Evolutionary conservation across 2,113 vertebrate species (phyloP).

Genomic region (Labeo catla): DNA sequence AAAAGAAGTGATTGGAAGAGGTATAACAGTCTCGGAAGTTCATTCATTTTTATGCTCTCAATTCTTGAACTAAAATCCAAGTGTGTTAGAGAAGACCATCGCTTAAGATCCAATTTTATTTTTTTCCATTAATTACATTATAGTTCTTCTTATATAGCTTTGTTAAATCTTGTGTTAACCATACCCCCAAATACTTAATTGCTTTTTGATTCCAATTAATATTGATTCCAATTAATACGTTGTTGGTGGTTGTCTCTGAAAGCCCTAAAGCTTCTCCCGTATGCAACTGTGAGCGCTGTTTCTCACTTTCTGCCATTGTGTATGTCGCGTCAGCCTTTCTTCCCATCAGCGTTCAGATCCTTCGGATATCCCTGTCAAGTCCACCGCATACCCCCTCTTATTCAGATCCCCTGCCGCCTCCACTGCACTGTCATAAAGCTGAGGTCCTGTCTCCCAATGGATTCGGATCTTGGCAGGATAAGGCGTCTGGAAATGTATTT

Average conservation of each 20-base stretch:
- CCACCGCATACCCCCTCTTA: not conserved
- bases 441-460: not conserved
- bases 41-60: too few relatives aligned
- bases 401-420: not conserved
- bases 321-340: not conserved
- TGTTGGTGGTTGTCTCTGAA: not conserved
- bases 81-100: not conserved
- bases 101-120: not conserved
- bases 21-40: not conserved
- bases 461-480: not conserved
- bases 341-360: too few relatives aligned
- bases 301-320: not conserved
- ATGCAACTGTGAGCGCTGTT: not conserved
- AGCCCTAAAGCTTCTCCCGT: not conserved
- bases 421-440: not conserved
- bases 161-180: slow-evolving; percentile 7
- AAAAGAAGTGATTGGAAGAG: too few relatives aligned
- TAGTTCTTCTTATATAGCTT: not conserved
- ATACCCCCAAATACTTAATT: not conserved
- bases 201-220: not conserved
- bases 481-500: not conserved
- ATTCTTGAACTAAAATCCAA: not conserved
- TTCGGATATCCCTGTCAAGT: not conserved
- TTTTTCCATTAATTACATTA: not conserved
- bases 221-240: not conserved